Conservation (phyloP, 2,113 vertebrate genomes). For the Daphoenositta chrysoptera region DNA sequence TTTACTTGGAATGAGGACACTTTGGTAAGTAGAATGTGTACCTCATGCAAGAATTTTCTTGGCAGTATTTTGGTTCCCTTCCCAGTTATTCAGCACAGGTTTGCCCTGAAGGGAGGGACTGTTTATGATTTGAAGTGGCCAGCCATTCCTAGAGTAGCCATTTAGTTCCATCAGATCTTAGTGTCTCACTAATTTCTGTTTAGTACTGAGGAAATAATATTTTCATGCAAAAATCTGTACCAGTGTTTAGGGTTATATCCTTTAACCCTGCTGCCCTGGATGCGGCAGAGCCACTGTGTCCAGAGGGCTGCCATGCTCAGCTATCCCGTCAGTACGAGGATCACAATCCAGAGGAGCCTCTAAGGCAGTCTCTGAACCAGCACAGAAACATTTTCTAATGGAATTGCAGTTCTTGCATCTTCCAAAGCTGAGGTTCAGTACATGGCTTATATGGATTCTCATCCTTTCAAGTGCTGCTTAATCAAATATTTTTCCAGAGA, state of each 20-base stretch:
- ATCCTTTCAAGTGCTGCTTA: not conserved
- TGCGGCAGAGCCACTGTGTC: not conserved
- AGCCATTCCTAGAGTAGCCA: not conserved
- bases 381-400: not conserved
- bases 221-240: not conserved
- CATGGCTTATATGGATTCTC: not conserved
- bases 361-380: not conserved
- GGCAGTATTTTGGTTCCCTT: not conserved
- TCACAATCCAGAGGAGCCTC: not conserved
- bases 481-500: not conserved
- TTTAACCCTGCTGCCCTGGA: not conserved
- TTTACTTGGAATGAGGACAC: not conserved
- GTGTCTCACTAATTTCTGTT: not conserved
- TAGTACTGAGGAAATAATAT: not conserved
- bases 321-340: not conserved
- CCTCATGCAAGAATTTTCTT: not conserved
- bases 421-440: not conserved
- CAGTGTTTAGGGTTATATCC: not conserved
- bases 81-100: not conserved
- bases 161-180: not conserved
- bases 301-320: not conserved
- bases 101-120: not conserved
- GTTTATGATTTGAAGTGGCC: not conserved
- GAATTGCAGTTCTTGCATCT: not conserved
- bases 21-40: not conserved